A percentile compares a stretch with the other conserved stretches of the same genome.
These are phyloP conservation scores for Lasioglossum zephyrum DNA, from an alignment of 2,888 invertebrate species.

Conservation along the genomic window DNA sequence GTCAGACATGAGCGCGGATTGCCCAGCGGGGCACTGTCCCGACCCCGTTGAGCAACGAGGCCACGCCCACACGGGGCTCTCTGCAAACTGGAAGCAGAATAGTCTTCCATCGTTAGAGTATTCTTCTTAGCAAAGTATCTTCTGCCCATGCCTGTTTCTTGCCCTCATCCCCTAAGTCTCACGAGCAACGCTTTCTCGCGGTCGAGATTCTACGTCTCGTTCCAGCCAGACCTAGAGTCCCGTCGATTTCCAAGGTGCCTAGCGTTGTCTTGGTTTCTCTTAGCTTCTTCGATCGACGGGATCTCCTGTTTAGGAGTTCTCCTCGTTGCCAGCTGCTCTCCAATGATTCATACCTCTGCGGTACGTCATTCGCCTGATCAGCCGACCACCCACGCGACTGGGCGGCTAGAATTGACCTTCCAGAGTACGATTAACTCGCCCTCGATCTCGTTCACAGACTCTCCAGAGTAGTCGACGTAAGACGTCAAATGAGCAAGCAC, in stretches of 20 bases:
- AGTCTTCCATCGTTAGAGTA: neutral
- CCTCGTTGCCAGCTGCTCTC: neutral
- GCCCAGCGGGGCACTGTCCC: neutral
- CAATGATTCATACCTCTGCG: neutral
- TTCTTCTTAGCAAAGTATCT: neutral
- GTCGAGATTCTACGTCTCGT: neutral
- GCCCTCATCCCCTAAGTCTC: neutral
- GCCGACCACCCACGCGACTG: neutral
- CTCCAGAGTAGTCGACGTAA: slow-evolving; percentile 81
- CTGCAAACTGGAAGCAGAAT: neutral
- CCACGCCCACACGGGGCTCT: neutral
- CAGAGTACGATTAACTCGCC: neutral
- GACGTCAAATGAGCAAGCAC: slow-evolving; percentile 83
- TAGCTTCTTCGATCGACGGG: neutral
- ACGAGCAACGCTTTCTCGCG: neutral
- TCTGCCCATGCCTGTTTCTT: neutral
- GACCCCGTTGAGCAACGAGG: neutral
- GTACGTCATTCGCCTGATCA: neutral
- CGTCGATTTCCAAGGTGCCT: neutral
- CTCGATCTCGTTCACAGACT: slow-evolving; percentile 80
- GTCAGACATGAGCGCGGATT: neutral
- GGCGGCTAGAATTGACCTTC: slow-evolving; percentile 2
- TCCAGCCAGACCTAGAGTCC: neutral
- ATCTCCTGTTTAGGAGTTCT: neutral
- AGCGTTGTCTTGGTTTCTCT: neutral